Evolutionary conservation across 2,113 vertebrate genomes (phyloP).

Genomic region (Sorex fumeus): DNA sequence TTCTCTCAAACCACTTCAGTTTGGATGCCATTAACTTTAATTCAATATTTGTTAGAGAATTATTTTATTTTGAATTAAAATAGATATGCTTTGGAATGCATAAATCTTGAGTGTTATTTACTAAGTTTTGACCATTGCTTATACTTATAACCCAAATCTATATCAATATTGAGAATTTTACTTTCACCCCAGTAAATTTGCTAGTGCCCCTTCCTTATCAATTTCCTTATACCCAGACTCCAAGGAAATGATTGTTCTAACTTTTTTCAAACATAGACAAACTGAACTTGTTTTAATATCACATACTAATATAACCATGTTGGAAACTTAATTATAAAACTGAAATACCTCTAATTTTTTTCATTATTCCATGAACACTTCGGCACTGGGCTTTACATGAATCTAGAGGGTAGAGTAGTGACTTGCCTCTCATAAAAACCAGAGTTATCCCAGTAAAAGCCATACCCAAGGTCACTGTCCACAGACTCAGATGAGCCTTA

Average conservation of each 20-base stretch:
- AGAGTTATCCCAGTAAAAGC: too few species aligned
- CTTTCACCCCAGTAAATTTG: background rate
- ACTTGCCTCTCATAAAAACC: background rate
- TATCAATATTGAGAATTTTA: background rate
- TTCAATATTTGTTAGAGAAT: conserved; percentile 33
- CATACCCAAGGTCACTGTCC: too few species aligned
- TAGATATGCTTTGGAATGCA: background rate
- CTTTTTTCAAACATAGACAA: background rate
- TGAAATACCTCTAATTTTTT: background rate
- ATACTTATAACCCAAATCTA: background rate
- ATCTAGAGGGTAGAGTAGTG: background rate
- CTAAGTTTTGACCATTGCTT: background rate
- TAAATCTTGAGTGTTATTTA: background rate
- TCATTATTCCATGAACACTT: background rate
- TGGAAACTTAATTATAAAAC: background rate
- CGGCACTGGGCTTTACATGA: background rate
- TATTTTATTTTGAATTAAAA: conserved; percentile 26
- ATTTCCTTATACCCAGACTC: background rate
- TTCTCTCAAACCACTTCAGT: conserved; percentile 11
- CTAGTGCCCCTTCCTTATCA: background rate
- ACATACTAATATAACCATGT: background rate
- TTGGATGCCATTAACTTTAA: background rate
- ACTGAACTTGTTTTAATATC: conserved; percentile 4
- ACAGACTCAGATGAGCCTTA: too few species aligned
- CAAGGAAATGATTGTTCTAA: background rate